Base-by-base conservation (phyloP, 2,797 vertebrate species). In the Melanotaenia trifasciata region DNA sequence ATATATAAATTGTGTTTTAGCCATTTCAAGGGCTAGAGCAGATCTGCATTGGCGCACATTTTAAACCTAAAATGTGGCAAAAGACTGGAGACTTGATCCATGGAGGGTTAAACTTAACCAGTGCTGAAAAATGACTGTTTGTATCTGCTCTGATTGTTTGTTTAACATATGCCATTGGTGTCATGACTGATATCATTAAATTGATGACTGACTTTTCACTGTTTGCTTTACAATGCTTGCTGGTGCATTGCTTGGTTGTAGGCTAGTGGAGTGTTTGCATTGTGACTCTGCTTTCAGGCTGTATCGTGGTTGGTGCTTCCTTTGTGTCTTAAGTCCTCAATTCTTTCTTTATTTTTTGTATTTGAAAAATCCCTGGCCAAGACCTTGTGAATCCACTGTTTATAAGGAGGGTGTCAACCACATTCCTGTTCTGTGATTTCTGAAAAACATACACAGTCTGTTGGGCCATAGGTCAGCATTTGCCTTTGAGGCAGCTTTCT, bases 341-440 rank as follows among this genome's bases (percentile, higher is more conserved):
- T 13, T 24, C 38, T 40, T 38, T 54, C 38, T 56, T 18, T n/a
- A 43, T 54, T 67, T 74, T 16, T 58, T 50, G 51, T 33, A 57
- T 60, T 64, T 18, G 38, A 54, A 56, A 54, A 56, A 54, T 59
- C 6, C 13, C 5, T 28, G 43, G 18, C 26, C 30, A 64, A 78
- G 72, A 47, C 47, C 33, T 76, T 70, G 22, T 45, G 75, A 64
- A 77, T 79, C 51, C 51, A 38, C 14, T 68, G 69, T 87, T 83
- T 69, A 61, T 73, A 59, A 76, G 59, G 1, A 45, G 79, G 87
- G 65, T 81, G 81, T 83, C 22, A 67, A 45, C 83, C 64, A 71
- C 86, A 88, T 92, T 93, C 89, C 84, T 90, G 56, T 35, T 61
- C 57, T 72, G 74, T 64, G 71, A 71, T 72, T 72, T 77, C 58